These are phyloP conservation scores for Cotesia typhae DNA, from an alignment of 1,140 invertebrate genomes.

Conservation along the genomic window DNA sequence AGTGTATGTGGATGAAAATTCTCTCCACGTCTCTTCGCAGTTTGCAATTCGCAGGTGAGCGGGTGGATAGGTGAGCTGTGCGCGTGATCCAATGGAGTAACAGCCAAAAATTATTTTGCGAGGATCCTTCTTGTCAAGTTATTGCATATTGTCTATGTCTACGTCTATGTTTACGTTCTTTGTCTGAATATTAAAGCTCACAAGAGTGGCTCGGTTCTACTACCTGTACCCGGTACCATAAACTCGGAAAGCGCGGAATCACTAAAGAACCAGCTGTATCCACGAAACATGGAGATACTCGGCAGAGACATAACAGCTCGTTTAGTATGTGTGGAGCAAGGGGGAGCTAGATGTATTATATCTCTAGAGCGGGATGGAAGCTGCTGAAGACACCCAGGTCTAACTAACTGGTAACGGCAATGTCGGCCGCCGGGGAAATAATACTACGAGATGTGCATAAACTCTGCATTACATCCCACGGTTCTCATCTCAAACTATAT, in stretches of 20 bases:
- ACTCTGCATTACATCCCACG: constrained; percentile 59
- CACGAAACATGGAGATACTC: neutral
- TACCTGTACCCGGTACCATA: constrained; percentile 35
- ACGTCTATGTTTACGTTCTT: no score
- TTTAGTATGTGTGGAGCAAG: neutral
- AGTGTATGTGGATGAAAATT: no score
- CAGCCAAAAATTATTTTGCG: constrained; percentile 41
- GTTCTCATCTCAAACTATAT: constrained; percentile 44
- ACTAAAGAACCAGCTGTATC: neutral
- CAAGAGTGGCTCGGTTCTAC: constrained; percentile 51
- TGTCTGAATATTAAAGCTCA: constrained; percentile 65
- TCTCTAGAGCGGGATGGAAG: neutral
- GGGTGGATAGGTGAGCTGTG: constrained; percentile 18
- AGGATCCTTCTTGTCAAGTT: constrained; percentile 53
- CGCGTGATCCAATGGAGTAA: constrained; percentile 46
- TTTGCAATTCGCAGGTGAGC: neutral
- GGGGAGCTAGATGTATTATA: neutral
- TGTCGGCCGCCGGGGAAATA: constrained; percentile 63
- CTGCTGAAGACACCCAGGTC: neutral
- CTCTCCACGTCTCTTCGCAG: no score
- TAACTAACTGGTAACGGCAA: constrained; percentile 30
- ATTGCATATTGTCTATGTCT: constrained; percentile 59
- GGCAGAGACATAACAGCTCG: neutral
- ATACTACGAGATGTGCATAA: constrained; percentile 62
- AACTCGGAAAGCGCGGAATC: constrained; percentile 6